Evolutionary conservation across 2,113 vertebrate genomes (phyloP).

Genomic region (Clupea harengus): DNA sequence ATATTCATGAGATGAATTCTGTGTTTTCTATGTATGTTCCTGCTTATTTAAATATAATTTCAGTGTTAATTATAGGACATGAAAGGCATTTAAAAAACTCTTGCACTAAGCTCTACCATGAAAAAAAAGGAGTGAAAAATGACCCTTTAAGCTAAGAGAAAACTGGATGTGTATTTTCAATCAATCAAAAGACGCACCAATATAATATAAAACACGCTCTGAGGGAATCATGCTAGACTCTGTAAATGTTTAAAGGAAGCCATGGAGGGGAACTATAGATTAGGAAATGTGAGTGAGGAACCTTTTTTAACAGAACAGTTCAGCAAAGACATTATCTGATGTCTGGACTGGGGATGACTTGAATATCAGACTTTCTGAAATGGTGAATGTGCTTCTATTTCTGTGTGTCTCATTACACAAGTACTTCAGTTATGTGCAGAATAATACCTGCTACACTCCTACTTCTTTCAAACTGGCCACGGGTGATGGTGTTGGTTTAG

Average conservation of each 20-base stretch:
- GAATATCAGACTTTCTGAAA: constrained; percentile 13
- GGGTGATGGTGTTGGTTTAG: neutral
- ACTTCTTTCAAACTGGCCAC: neutral
- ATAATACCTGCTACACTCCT: neutral
- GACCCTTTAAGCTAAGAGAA: constrained; percentile 68
- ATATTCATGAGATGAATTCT: neutral
- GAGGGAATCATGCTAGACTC: neutral
- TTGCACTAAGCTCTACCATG: constrained; percentile 68
- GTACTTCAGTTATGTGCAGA: neutral
- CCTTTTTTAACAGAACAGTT: constrained; percentile 1
- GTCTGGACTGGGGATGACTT: constrained; percentile 13
- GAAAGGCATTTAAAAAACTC: constrained; percentile 62
- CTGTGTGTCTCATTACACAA: neutral
- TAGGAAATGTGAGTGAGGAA: neutral
- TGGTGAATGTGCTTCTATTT: neutral
- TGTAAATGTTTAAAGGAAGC: neutral
- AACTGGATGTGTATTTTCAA: too few relatives aligned
- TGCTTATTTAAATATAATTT: constrained; percentile 14
- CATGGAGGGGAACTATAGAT: neutral
- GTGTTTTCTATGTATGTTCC: constrained; percentile 5
- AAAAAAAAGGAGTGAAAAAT: constrained; percentile 44
- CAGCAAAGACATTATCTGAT: neutral
- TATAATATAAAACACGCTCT: neutral
- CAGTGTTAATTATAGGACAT: constrained; percentile 29
- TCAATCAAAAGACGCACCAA: too few relatives aligned